phyloP scores from a whole-genome alignment of 2,888 invertebrate genomes.

The Noctua pronuba region DNA sequence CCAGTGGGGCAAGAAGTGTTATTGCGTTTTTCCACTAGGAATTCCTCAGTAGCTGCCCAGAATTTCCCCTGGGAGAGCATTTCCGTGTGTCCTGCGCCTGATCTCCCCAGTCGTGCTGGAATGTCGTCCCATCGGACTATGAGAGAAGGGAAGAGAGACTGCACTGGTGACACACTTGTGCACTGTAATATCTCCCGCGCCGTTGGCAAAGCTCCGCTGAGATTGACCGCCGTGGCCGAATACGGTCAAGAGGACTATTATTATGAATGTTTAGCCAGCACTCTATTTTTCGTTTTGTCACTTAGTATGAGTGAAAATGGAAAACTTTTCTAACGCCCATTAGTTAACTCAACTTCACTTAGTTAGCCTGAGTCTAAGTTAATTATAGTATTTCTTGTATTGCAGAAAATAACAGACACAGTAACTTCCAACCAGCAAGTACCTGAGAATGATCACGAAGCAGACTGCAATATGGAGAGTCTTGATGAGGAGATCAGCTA shows the following conservation, averaged over 20 bases:
- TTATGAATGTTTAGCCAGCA: neutral
- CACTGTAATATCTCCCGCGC: neutral
- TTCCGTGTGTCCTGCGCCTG: neutral
- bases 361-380: neutral
- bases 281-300: neutral
- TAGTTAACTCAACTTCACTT: neutral
- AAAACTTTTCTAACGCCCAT: neutral
- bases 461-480: constrained; percentile 59
- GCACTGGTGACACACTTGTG: neutral
- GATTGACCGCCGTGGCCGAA: neutral
- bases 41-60: too few relatives aligned
- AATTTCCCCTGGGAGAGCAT: neutral
- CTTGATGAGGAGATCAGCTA: constrained; percentile 70
- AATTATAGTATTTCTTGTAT: constrained; percentile 16
- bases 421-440: constrained; percentile 29
- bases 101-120: neutral
- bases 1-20: too few relatives aligned
- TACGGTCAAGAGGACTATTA: neutral
- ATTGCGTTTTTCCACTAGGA: too few relatives aligned
- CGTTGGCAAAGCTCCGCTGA: neutral
- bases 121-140: too few relatives aligned
- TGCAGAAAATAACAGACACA: constrained; percentile 64
- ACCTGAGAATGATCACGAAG: constrained; percentile 38
- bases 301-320: too few relatives aligned
- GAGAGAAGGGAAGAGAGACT: neutral